A percentile compares a stretch with the other conserved stretches of the same genome.
These are phyloP conservation scores for Hipparchia semele DNA, from an alignment of 2,888 invertebrate species.

Conservation along the genomic window DNA sequence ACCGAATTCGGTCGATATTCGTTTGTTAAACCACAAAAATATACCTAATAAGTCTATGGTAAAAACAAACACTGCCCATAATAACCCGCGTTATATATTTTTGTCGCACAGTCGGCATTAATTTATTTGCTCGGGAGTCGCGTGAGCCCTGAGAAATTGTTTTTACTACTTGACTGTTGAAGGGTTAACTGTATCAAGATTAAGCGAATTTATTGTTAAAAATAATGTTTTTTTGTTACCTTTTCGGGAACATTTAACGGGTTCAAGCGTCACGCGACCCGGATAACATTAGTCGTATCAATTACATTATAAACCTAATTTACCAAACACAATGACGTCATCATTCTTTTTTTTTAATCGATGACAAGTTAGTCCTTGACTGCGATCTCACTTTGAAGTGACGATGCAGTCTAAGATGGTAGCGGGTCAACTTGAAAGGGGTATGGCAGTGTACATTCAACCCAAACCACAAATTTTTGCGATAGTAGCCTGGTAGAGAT, in stretches of 20 bases:
- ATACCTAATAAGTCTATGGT: too few relatives aligned
- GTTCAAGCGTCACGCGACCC: conserved; percentile 28
- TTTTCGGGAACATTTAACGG: conserved; percentile 18
- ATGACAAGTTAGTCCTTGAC: too few relatives aligned
- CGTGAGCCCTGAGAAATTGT: conserved; percentile 16
- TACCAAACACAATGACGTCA: neutral
- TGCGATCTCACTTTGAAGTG: too few relatives aligned
- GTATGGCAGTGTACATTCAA: too few relatives aligned
- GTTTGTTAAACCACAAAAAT: too few relatives aligned
- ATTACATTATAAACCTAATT: neutral
- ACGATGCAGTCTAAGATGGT: too few relatives aligned
- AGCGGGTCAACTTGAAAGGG: too few relatives aligned
- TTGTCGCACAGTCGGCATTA: conserved; percentile 5
- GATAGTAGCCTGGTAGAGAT: too few relatives aligned
- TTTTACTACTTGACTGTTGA: conserved; percentile 23
- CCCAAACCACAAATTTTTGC: too few relatives aligned
- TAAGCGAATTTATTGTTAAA: conserved; percentile 28
- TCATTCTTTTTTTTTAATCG: neutral
- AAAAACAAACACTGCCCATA: conserved; percentile 14
- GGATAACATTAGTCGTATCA: conserved; percentile 30
- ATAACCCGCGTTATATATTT: conserved; percentile 15
- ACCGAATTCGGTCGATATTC: too few relatives aligned
- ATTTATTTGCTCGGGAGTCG: conserved; percentile 9
- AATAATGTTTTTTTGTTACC: conserved; percentile 17
- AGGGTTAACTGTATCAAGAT: conserved; percentile 33